Base-by-base conservation (phyloP, 2,797 vertebrate species). In the Dryobates pubescens region DNA sequence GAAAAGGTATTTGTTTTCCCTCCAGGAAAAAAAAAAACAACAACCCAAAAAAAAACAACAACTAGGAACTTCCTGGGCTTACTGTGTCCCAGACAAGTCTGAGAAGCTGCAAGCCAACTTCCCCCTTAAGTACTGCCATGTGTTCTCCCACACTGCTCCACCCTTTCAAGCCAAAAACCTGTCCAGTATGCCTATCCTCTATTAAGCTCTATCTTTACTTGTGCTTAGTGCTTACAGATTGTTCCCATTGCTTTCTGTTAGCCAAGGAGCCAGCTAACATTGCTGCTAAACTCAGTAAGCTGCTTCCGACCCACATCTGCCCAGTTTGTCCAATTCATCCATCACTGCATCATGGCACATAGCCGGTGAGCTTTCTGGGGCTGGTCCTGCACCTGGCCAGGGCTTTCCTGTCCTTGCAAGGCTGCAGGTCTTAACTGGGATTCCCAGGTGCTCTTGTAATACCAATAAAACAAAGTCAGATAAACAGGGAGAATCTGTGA, bases 91-190 rank as follows among this genome's bases (percentile, higher is more conserved):
- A 62, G 80, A 88, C 47, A 69, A 85, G 53, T 29, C 67, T 61
- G 47, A 81, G 43, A 83, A 86, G 38, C 76, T 89, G 61, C 53
- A 78, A 90, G 74, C 43, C 87, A 86, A 3, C 36, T 64, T 90
- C 71, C 92, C 34, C 63, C 76, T 79, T 86, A 88, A 95, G 86
- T 62, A 38, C 2, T 84, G 86, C 92, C 95, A 71, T 58, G 94
- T 95, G 82, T 54, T 92, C 74, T 94, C 70, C 76, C 82, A 76
- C 82, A 56, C 36, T 22, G 57, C 86, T 81, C 73, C 79, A 77
- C 70, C 69, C 68, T n/a, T 17, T 71, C 20, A 53, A 73, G 82
- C 85, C 92, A 93, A 94, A 95, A 93, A 43, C 76, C 79, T 75
- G 76, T 73, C 79, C 93, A 81, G 49, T 81, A 54, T 72, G 94